Evolutionary conservation across 2,113 vertebrate species (phyloP).

Genomic region (Alouatta palliata): DNA sequence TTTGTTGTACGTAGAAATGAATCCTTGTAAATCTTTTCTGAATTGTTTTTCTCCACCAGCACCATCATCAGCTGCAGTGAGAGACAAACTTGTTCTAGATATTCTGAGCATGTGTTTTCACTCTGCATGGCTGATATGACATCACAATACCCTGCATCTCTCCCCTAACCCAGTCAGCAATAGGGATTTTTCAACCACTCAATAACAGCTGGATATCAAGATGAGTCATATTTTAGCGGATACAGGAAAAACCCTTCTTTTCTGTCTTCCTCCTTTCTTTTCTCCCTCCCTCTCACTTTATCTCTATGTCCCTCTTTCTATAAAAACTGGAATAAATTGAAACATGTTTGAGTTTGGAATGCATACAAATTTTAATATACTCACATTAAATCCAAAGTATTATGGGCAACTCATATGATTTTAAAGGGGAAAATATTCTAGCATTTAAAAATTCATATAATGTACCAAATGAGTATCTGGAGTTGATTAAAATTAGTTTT

Average conservation of each 20-base stretch:
- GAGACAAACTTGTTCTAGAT: background rate
- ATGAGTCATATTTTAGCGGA: background rate
- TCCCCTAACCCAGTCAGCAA: background rate
- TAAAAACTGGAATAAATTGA: background rate
- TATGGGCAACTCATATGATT: background rate
- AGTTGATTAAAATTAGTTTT: background rate
- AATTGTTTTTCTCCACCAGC: background rate
- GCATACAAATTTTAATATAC: background rate
- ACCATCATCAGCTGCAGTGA: background rate
- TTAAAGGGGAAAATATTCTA: background rate
- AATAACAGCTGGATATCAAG: background rate
- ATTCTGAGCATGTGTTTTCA: background rate
- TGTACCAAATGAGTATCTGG: background rate
- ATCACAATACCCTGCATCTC: too few relatives aligned
- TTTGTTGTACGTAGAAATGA: background rate
- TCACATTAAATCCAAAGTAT: background rate
- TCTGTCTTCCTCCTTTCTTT: rapidly evolving
- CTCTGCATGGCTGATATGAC: background rate
- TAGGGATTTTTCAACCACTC: background rate
- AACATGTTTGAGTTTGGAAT: background rate
- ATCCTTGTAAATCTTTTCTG: background rate
- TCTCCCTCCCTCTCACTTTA: background rate
- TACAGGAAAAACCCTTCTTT: background rate
- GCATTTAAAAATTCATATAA: background rate
- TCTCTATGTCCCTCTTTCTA: background rate